Conservation (phyloP, 2,113 vertebrate species). For the Tachysurus vachellii region DNA sequence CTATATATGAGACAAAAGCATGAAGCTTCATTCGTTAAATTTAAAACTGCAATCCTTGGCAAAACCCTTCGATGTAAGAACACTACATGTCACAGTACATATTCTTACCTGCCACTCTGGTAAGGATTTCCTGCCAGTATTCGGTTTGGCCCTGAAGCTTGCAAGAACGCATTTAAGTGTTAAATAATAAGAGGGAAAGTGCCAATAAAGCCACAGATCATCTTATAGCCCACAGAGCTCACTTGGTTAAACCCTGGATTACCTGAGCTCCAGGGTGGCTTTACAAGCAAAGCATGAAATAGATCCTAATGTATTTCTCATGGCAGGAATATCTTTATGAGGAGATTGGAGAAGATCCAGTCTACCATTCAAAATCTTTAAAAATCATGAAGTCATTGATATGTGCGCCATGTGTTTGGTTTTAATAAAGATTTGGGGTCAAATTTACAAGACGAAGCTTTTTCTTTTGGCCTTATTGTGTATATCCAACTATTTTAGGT, state of each 20-base stretch:
- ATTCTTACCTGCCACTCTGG: background rate
- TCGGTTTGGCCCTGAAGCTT: slow-evolving; percentile 6
- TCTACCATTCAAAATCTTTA: background rate
- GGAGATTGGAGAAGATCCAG: background rate
- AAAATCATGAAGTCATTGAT: background rate
- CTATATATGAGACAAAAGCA: background rate
- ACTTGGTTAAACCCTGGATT: slow-evolving; percentile 28
- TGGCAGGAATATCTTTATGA: slow-evolving; percentile 9
- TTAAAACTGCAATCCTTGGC: background rate
- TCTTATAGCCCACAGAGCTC: slow-evolving; percentile 17
- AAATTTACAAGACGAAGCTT: background rate
- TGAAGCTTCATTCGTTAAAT: background rate
- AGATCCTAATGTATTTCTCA: slow-evolving; percentile 34
- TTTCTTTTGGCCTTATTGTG: background rate
- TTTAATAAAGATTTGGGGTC: slow-evolving; percentile 14
- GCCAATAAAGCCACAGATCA: slow-evolving; percentile 18
- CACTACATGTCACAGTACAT: background rate
- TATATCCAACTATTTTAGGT: background rate
- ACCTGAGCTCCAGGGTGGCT: slow-evolving; percentile 44
- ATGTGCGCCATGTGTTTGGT: background rate
- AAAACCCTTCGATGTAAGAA: background rate
- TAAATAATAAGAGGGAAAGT: slow-evolving; percentile 30
- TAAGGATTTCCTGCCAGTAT: background rate
- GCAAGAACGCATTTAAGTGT: background rate
- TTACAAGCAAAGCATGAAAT: slow-evolving; percentile 3